Conservation (phyloP, 2,888 invertebrate genomes). For the Orthosia incerta region DNA sequence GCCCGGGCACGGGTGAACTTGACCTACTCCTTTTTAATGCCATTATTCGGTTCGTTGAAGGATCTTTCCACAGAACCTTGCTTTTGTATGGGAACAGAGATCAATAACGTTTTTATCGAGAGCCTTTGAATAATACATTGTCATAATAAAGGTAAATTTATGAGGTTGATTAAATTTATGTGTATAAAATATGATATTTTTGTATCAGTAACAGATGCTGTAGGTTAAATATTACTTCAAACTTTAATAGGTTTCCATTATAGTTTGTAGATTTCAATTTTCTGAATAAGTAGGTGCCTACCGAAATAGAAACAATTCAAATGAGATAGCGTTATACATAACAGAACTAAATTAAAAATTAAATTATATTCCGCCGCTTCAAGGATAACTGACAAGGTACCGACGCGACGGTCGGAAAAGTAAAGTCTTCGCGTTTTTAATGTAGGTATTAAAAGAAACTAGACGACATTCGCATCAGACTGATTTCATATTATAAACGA, state of each 20-base stretch:
- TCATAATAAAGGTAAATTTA: neutral
- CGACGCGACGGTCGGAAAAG: neutral
- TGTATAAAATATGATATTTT: neutral
- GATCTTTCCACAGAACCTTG: conserved; percentile 24
- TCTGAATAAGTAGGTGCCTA: neutral
- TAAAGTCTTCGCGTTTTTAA: neutral
- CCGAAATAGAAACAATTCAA: neutral
- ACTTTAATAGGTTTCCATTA: neutral
- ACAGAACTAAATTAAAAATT: neutral
- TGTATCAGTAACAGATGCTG: neutral
- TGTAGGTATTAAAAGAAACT: neutral
- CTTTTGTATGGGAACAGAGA: conserved; percentile 29
- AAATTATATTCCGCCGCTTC: neutral
- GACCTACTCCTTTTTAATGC: conserved; percentile 59
- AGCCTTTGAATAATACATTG: conserved; percentile 45
- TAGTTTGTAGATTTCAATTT: neutral
- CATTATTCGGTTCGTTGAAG: conserved; percentile 35
- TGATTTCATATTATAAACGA: neutral
- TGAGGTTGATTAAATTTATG: conserved; percentile 6
- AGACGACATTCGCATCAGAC: neutral
- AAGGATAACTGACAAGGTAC: neutral
- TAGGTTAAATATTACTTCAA: neutral
- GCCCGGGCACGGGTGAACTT: conserved; percentile 50
- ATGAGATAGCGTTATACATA: neutral
- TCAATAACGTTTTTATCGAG: conserved; percentile 41